phyloP scores from a whole-genome alignment of 2,113 vertebrate species.

The Hemicordylus capensis region DNA sequence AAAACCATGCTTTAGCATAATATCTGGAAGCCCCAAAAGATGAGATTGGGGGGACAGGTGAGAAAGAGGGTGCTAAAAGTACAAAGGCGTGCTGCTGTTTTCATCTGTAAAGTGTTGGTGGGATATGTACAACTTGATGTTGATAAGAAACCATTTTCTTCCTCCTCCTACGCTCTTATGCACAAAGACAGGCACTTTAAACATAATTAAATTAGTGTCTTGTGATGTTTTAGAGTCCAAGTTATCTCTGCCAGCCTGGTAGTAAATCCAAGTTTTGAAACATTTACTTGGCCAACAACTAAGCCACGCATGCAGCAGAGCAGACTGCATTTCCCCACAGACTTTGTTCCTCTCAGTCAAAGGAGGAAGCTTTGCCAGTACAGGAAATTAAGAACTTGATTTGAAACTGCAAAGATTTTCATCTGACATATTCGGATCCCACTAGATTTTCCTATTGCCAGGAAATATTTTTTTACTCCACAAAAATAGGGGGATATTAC shows the following conservation, averaged over 20 bases:
- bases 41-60: no score
- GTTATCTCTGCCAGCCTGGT: neutral
- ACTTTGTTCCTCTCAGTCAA: neutral
- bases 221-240: neutral
- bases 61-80: no score
- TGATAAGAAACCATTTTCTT: accelerated
- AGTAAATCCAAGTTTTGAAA: accelerated
- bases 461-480: neutral
- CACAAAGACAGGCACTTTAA: accelerated
- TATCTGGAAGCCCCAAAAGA: no score
- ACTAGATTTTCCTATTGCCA: neutral
- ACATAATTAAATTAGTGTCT: accelerated
- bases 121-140: neutral
- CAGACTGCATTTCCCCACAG: neutral
- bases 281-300: neutral
- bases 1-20: no score
- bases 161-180: accelerated
- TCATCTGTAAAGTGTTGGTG: no score
- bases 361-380: neutral
- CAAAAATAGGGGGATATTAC: neutral
- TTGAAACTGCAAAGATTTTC: neutral
- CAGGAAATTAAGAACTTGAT: neutral
- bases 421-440: neutral
- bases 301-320: neutral
- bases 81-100: no score